Conservation (phyloP, 2,888 invertebrate species). For the Clostera curtula region DNA sequence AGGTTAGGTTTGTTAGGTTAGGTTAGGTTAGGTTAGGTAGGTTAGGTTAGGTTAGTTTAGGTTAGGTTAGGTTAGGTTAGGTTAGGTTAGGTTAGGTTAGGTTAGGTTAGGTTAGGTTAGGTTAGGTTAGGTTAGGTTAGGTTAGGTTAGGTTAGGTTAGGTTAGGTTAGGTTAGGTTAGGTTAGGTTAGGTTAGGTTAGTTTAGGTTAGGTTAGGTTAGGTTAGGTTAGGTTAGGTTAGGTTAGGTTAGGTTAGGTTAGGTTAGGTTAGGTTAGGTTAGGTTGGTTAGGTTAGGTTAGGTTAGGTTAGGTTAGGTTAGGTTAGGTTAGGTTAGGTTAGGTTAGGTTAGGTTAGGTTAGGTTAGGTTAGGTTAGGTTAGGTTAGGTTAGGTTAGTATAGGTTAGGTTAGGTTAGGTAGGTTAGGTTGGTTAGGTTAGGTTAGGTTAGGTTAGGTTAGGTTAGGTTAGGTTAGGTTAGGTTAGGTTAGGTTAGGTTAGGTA, state of each 20-base stretch:
- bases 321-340: conserved; percentile 21
- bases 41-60: conserved; percentile 13
- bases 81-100: conserved; percentile 21
- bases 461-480: conserved; percentile 20
- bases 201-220: conserved; percentile 20
- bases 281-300: conserved; percentile 16
- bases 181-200: conserved; percentile 22
- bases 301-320: conserved; percentile 17
- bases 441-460: conserved; percentile 20
- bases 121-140: conserved; percentile 19
- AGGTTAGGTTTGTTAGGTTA: conserved; percentile 13
- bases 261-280: conserved; percentile 21
- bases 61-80: conserved; percentile 12
- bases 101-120: conserved; percentile 18
- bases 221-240: conserved; percentile 20
- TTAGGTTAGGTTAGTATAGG: conserved; percentile 21
- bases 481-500: conserved; percentile 20
- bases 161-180: conserved; percentile 21
- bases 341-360: conserved; percentile 19
- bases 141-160: conserved; percentile 22
- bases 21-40: no score
- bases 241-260: conserved; percentile 21
- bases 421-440: conserved; percentile 20
- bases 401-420: conserved; percentile 17
- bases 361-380: conserved; percentile 16